Percentiles rank a stretch among this genome's conserved stretches.
Evolutionary conservation across 2,888 invertebrate genomes (phyloP).

Genomic region (Parnassius smintheus): DNA sequence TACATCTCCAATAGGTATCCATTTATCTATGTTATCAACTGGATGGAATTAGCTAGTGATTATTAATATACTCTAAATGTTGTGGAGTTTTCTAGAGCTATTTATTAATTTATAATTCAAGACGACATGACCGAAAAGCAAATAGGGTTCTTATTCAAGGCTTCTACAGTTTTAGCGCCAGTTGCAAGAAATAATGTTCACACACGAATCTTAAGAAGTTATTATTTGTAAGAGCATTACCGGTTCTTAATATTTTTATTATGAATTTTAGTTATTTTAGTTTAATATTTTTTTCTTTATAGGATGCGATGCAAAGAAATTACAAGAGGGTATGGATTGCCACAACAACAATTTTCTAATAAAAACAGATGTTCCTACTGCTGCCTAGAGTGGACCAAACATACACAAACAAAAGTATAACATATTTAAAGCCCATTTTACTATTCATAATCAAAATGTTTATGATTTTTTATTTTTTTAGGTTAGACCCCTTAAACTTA

Average conservation of each 20-base stretch:
- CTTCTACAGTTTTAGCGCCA: conserved; percentile 44
- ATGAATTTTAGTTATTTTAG: neutral
- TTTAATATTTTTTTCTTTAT: conserved; percentile 16
- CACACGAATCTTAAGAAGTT: conserved; percentile 52
- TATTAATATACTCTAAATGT: too few species aligned
- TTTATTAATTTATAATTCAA: too few species aligned
- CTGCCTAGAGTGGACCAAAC: conserved; percentile 57
- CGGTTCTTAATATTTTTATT: neutral
- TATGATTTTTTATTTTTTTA: conserved; percentile 36
- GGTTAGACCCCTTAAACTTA: conserved; percentile 51
- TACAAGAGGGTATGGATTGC: conserved; percentile 55
- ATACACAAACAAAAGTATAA: conserved; percentile 50
- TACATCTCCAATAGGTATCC: too few species aligned
- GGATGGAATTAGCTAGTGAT: too few species aligned
- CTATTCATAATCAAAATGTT: neutral
- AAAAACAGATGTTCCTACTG: conserved; percentile 59
- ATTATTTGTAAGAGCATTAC: conserved; percentile 54
- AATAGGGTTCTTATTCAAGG: conserved; percentile 55
- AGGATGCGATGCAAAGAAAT: conserved; percentile 63
- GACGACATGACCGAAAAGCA: conserved; percentile 51
- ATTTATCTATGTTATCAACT: too few species aligned
- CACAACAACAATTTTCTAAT: conserved; percentile 57
- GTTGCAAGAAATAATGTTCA: conserved; percentile 37
- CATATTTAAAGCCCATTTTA: conserved; percentile 1
- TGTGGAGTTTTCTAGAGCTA: too few species aligned